Base-by-base conservation (phyloP, 2,888 invertebrate species). In the Scelioninae gen. 2 region DNA sequence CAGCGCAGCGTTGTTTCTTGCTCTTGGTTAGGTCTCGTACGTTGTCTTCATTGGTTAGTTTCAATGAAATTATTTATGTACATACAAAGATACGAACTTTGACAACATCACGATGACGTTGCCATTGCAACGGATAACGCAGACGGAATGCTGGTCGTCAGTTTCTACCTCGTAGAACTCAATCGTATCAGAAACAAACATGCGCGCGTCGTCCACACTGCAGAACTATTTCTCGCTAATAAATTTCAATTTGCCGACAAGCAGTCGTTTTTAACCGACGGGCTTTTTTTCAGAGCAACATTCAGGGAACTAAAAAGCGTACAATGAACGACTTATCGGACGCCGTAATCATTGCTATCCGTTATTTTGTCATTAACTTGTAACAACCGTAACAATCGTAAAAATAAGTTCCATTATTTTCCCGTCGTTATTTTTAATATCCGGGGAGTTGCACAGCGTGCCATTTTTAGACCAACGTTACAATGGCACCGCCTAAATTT, bases 91-190 rank as follows among this genome's bases (percentile, higher is more conserved):
- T n/a, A 43, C 25, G 22, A 22, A 58, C 46, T 64, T 58, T 52
- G 67, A 58, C 50, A 58, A 41, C 50, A 50, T 58, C 57, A 58
- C n/a, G 67, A 39, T 58, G 67, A 57, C 58, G 35, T 48, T 65
- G 60, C 60, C 11, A 48, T 15, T 48, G 48, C 48, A 39, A 48
- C 28, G 37, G 18, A 16, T 28, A 50, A 22, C n/a, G 22, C 35
- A 41, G 19, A 63, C 35, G 13, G 43, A 55, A 41, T 41, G 43
- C 39, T 18, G 5, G 31, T 31, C 31, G 63, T 63, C 43, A 43
- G 43, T 53, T 63, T 63, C 52, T 41, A 41, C 63, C 43, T 63
- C 22, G 43, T 63, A 41, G 33, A 52, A 22, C 45, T 22, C 22
- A 16, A 63, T 50, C 16, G 19, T 33, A 13, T 25, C 35, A 13